Evolutionary conservation across 2,888 invertebrate genomes (phyloP), one percentile per base, ranked within the genome.

Genomic region (Trachelus troglodyta): DNA sequence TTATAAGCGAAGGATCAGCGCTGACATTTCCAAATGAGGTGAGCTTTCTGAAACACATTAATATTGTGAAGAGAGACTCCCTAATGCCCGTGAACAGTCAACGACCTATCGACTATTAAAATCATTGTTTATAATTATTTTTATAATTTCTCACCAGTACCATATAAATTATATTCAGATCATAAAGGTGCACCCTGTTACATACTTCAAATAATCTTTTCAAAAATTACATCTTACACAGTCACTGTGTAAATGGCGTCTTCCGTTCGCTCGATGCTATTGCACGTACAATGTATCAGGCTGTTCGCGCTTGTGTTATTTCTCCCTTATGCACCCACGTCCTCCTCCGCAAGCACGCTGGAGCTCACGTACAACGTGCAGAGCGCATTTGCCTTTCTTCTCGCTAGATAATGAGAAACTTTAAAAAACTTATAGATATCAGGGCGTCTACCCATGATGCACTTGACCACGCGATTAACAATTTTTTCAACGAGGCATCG

Each of bases 181-280:
- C 6, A 56, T 1, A 56, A 56, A 23, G 23, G 23, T 6, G 2
- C 40, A 15, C 40, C 56, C 23, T 23, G 6, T 56, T 23, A 56
- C 56, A 56, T 23, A 23, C 9, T 56, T 56, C 23, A 9, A 56
- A 23, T 56, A 2, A 56, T 23, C 23, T 56, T 40, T 1, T 40
- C 9, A 40, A 56, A 56, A 56, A 6, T 34, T 11, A 40, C 15
- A 56, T 56, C 23, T 23, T 23, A 23, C 23, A 56, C 56, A 56
- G 56, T 40, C 56, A 23, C 23, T 56, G 56, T 23, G 9, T 56
- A 56, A 56, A 15, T 9, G 23, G 31, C 71, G 71, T 71, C 33
- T 71, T 71, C 35, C 12, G 74, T 74, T 35, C 9, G 34, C 34
- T 74, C 74, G 35, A 74, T 23, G 74, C 74, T 74, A 74, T 74